phyloP scores from a whole-genome alignment of 2,888 invertebrate species.

The Orthonychiurus folsomi region DNA sequence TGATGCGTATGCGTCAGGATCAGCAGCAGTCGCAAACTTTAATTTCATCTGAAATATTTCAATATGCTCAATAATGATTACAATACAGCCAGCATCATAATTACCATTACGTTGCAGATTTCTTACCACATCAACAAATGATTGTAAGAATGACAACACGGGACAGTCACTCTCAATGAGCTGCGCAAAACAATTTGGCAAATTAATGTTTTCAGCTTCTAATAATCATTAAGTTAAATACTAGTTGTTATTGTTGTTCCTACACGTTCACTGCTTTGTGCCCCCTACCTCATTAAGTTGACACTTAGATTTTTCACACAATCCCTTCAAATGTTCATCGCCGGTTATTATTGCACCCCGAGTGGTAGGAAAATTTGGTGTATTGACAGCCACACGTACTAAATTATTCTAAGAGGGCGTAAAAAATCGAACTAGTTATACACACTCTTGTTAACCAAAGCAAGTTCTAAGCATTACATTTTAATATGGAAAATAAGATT shows the following conservation, averaged over 20 bases:
- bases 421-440: neutral
- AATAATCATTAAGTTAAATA: too few relatives aligned
- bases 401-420: neutral
- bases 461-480: neutral
- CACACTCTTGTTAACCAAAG: neutral
- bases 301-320: neutral
- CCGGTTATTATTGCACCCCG: constrained; percentile 13
- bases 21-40: too few relatives aligned
- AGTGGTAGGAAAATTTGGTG: constrained; percentile 23
- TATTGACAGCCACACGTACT: constrained; percentile 20
- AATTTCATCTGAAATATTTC: too few relatives aligned
- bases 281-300: too few relatives aligned
- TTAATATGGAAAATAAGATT: neutral
- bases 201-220: neutral
- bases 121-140: constrained; percentile 4
- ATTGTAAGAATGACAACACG: neutral
- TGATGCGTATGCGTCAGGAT: too few relatives aligned
- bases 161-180: neutral
- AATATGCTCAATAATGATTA: too few relatives aligned
- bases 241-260: too few relatives aligned
- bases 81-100: neutral
- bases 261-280: too few relatives aligned
- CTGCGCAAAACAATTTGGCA: neutral
- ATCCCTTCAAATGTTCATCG: constrained; percentile 10
- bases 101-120: neutral